A percentile compares a stretch with the other conserved stretches of the same genome.
Conservation (phyloP, 2,797 vertebrate species). For the Enteromius unitaeniatus region DNA sequence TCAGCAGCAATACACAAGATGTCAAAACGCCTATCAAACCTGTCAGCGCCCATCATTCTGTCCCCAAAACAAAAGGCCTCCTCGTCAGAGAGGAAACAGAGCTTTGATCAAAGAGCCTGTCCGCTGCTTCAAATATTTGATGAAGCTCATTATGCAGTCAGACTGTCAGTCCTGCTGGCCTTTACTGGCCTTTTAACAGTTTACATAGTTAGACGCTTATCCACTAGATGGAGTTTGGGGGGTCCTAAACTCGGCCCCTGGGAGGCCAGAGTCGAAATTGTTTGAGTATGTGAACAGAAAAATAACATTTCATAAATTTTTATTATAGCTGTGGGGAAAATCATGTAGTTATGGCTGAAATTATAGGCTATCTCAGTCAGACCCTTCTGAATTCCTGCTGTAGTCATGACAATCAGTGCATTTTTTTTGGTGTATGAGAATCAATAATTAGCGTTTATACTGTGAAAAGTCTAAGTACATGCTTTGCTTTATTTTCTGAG, state of each 20-base stretch:
- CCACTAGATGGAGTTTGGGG: conserved; percentile 12
- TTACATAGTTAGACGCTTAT: conserved; percentile 30
- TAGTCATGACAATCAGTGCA: not conserved
- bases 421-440: not conserved
- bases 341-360: not conserved
- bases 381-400: not conserved
- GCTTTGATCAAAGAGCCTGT: conserved; percentile 5
- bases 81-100: conserved; percentile 24
- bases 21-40: conserved; percentile 61
- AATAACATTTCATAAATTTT: not conserved
- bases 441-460: not conserved
- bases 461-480: not conserved
- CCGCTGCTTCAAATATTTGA: not conserved
- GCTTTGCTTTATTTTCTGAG: not conserved
- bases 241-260: not conserved
- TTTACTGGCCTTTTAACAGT: conserved; percentile 35
- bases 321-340: not conserved
- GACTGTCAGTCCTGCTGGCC: conserved; percentile 30
- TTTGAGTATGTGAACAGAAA: not conserved
- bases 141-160: conserved; percentile 31
- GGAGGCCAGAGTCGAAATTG: not conserved
- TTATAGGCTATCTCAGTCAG: not conserved
- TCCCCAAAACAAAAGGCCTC: conserved; percentile 50
- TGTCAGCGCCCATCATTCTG: conserved; percentile 45
- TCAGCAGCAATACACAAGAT: conserved; percentile 48